phyloP scores from a whole-genome alignment of 2,113 vertebrate genomes.

The Malurus alboscapulatus region DNA sequence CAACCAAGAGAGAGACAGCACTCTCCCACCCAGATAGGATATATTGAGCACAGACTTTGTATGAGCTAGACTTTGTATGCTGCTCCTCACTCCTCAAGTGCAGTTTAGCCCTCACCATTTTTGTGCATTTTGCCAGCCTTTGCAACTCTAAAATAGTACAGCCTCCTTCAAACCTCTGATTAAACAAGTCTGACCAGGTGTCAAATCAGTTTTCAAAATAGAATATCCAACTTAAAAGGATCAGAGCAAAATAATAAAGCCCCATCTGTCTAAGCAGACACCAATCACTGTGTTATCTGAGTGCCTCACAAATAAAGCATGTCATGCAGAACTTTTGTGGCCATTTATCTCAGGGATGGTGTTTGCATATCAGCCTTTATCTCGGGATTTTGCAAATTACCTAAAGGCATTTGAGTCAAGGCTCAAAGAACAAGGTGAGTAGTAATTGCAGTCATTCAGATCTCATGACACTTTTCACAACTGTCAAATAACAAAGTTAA shows the following conservation, averaged over 20 bases:
- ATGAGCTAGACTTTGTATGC: not conserved
- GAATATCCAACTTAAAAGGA: not conserved
- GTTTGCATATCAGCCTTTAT: constrained; percentile 17
- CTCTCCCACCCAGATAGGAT: not conserved
- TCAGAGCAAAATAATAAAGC: not conserved
- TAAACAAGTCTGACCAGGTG: not conserved
- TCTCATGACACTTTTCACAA: not conserved
- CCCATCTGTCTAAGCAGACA: not conserved
- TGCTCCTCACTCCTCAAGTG: not conserved
- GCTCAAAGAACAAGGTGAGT: not conserved
- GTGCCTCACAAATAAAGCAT: not conserved
- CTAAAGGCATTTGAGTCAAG: constrained; percentile 3
- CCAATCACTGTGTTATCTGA: not conserved
- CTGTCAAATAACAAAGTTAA: not conserved
- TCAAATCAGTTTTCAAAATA: not conserved
- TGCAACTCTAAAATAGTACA: not conserved
- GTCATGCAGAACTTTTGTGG: constrained; percentile 4
- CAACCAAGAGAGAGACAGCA: not conserved
- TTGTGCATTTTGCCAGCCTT: not conserved
- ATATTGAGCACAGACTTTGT: not conserved
- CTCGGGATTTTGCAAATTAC: constrained; percentile 26
- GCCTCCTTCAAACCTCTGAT: not conserved
- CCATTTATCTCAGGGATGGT: constrained; percentile 12
- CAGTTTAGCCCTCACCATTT: not conserved
- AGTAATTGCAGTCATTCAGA: not conserved